phyloP scores from a whole-genome alignment of 2,797 vertebrate genomes.

The Pterois miles region DNA sequence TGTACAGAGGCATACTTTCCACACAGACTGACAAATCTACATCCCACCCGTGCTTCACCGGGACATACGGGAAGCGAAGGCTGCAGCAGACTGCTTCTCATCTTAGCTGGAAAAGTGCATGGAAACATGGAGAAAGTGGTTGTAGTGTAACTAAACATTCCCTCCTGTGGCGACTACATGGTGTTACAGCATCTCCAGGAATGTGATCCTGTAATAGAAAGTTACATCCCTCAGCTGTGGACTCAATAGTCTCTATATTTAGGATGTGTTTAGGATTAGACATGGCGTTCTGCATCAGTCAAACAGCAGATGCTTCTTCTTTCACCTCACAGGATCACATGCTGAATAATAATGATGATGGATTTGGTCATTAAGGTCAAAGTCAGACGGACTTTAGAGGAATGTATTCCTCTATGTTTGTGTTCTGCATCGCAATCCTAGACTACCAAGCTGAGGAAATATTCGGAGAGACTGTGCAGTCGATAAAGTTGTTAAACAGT shows the following conservation, averaged over 20 bases:
- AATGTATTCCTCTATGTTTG: background rate
- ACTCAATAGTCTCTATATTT: background rate
- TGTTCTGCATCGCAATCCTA: background rate
- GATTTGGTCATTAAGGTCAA: constrained; percentile 33
- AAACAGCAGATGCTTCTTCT: constrained; percentile 1
- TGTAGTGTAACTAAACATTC: constrained; percentile 55
- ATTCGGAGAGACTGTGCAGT: background rate
- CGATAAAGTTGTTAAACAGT: constrained; percentile 19
- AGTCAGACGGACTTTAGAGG: constrained; percentile 1
- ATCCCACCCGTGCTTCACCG: constrained; percentile 15
- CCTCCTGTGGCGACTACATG: constrained; percentile 34
- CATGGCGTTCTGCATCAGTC: background rate
- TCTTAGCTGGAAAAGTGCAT: constrained; percentile 39
- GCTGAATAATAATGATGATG: constrained; percentile 11
- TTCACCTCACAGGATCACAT: background rate
- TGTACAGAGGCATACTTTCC: constrained; percentile 34
- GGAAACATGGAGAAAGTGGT: constrained; percentile 1
- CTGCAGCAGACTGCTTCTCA: constrained; percentile 18
- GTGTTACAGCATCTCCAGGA: constrained; percentile 38
- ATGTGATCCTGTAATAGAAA: constrained; percentile 29
- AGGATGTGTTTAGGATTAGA: constrained; percentile 20
- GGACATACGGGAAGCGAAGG: constrained; percentile 44
- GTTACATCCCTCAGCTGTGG: constrained; percentile 29
- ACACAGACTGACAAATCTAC: constrained; percentile 7
- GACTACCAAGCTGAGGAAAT: constrained; percentile 15